Conservation (phyloP, 2,797 vertebrate genomes). For the Neopelma chrysocephalum region DNA sequence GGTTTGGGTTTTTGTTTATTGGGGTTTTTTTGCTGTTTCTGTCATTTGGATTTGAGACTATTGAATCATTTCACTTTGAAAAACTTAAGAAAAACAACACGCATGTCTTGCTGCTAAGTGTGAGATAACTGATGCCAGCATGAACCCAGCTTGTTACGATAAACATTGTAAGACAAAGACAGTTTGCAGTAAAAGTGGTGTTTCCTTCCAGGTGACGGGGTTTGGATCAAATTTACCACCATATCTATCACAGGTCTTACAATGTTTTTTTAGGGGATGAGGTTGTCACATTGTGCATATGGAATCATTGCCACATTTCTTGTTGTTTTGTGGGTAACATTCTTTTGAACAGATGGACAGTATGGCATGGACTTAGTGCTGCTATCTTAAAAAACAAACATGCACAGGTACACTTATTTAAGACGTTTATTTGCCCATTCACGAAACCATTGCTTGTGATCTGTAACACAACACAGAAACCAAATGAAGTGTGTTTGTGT, state of each 20-base stretch:
- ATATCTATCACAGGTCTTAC: slow-evolving; percentile 23
- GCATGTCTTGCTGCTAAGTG: slow-evolving; percentile 66
- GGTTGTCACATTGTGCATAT: slow-evolving; percentile 38
- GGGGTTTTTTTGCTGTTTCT: not conserved
- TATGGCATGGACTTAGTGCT: slow-evolving; percentile 74
- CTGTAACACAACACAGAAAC: slow-evolving; percentile 79
- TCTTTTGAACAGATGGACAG: slow-evolving; percentile 56
- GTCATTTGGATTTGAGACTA: slow-evolving; percentile 25
- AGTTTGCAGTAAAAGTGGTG: slow-evolving; percentile 27
- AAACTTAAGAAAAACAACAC: not conserved
- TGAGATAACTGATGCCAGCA: slow-evolving; percentile 60
- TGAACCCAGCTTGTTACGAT: slow-evolving; percentile 19
- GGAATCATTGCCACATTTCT: slow-evolving; percentile 42
- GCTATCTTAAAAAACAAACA: slow-evolving; percentile 63
- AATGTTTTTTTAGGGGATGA: slow-evolving; percentile 22
- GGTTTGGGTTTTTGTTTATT: no score
- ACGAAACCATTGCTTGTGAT: slow-evolving; percentile 74
- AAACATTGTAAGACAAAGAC: slow-evolving; percentile 18
- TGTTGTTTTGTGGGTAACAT: slow-evolving; percentile 8
- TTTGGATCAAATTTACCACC: not conserved
- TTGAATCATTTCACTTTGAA: slow-evolving; percentile 21
- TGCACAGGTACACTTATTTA: slow-evolving; percentile 76
- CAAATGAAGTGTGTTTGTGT: slow-evolving; percentile 82
- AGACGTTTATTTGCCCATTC: slow-evolving; percentile 62
- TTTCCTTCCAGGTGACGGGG: not conserved